Conservation (phyloP, 2,113 vertebrate genomes). For the Austrofundulus limnaeus region DNA sequence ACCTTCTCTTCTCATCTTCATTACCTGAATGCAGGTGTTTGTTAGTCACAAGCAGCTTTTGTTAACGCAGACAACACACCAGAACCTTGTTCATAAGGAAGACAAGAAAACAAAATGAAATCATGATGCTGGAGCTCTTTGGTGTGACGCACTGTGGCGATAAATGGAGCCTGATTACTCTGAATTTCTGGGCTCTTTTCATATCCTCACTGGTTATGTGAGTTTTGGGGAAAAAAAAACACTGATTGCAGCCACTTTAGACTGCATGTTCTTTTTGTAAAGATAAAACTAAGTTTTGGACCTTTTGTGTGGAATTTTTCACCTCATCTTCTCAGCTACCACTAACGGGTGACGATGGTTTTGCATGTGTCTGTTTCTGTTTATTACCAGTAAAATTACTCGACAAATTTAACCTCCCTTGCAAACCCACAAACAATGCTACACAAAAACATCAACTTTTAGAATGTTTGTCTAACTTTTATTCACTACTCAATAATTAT, state of each 20-base stretch:
- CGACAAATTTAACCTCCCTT: too few species aligned
- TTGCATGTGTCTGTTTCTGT: too few species aligned
- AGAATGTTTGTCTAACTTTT: too few species aligned
- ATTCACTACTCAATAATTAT: too few species aligned
- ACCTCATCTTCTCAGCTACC: too few species aligned
- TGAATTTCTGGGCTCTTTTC: fast-evolving
- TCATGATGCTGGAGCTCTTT: not conserved
- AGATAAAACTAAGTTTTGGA: not conserved
- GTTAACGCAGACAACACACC: too few species aligned
- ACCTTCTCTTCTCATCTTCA: too few species aligned
- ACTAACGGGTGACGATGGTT: too few species aligned
- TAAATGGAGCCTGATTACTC: not conserved
- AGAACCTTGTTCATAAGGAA: not conserved
- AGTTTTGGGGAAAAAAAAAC: not conserved
- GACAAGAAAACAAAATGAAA: not conserved
- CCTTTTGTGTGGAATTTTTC: not conserved
- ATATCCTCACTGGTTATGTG: not conserved
- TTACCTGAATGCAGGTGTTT: too few species aligned
- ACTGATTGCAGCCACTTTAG: not conserved
- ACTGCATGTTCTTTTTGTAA: slow-evolving; percentile 3
- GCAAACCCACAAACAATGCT: too few species aligned
- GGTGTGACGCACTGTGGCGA: not conserved
- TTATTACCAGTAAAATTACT: too few species aligned
- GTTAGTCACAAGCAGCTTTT: not conserved
- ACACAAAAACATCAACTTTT: too few species aligned